Evolutionary conservation across 2,888 invertebrate species (phyloP).

Genomic region (Galeruca laticollis): DNA sequence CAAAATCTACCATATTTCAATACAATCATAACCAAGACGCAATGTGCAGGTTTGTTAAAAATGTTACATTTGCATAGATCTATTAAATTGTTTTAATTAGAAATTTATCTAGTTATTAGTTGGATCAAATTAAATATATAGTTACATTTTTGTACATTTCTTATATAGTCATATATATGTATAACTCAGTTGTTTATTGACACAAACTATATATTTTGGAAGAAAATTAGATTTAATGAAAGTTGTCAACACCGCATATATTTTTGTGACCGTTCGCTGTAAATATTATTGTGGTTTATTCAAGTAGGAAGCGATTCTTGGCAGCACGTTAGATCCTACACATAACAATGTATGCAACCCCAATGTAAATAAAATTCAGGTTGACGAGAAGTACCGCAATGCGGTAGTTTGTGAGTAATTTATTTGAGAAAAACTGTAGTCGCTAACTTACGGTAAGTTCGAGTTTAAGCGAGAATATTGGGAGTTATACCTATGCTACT

Average conservation of each 20-base stretch:
- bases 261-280: background rate
- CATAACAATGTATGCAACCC: slow-evolving; percentile 29
- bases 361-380: slow-evolving; percentile 54
- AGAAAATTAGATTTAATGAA: background rate
- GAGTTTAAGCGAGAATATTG: slow-evolving; percentile 24
- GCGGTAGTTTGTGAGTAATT: slow-evolving; percentile 53
- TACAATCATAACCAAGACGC: no score
- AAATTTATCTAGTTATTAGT: no score
- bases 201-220: background rate
- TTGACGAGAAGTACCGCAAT: slow-evolving; percentile 55
- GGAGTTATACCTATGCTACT: slow-evolving; percentile 16
- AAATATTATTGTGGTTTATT: background rate
- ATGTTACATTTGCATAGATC: no score
- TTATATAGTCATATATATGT: no score
- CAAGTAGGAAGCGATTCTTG: slow-evolving; percentile 22
- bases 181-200: no score
- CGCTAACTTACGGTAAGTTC: slow-evolving; percentile 27
- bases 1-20: no score
- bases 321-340: slow-evolving; percentile 20
- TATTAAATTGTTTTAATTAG: no score
- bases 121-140: no score
- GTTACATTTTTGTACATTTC: no score
- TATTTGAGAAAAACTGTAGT: slow-evolving; percentile 38
- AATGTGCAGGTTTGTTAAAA: no score
- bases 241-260: background rate